Conservation (phyloP, 1,140 invertebrate species). For the Lanistes nyassanus region DNA sequence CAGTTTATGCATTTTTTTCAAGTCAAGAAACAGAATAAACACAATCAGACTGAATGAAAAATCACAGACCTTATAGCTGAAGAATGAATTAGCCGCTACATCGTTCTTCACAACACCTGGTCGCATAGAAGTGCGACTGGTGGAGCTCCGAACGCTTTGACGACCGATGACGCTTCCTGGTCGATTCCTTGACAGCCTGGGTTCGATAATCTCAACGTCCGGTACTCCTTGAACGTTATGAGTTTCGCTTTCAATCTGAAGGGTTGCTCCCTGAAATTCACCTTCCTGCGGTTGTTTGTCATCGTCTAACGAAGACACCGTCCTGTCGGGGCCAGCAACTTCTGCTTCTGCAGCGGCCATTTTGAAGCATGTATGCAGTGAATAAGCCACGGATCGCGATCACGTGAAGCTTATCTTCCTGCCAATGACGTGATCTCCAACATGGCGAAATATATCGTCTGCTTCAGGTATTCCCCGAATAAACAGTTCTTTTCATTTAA, state of each 20-base stretch:
- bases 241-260: conserved; percentile 37
- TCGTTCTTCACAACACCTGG: conserved; percentile 45
- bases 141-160: conserved; percentile 41
- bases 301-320: conserved; percentile 36
- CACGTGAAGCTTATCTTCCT: neutral
- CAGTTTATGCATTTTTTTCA: neutral
- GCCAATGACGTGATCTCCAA: neutral
- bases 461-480: neutral
- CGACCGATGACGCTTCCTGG: conserved; percentile 52
- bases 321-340: neutral
- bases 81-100: conserved; percentile 32
- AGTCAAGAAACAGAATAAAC: neutral
- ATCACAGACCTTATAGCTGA: conserved; percentile 52
- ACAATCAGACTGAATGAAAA: neutral
- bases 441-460: neutral
- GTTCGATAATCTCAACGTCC: conserved; percentile 31
- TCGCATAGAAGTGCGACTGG: conserved; percentile 44
- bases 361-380: conserved; percentile 15
- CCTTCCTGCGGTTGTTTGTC: conserved; percentile 37
- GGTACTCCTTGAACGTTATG: conserved; percentile 29
- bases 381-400: neutral
- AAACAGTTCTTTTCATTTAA: too few relatives aligned
- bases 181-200: conserved; percentile 35
- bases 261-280: conserved; percentile 49
- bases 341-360: conserved; percentile 22